Percentiles rank a stretch among this genome's conserved stretches.
These are phyloP conservation scores for Bubo blakistoni DNA, from an alignment of 2,113 vertebrate genomes.

Conservation along the genomic window DNA sequence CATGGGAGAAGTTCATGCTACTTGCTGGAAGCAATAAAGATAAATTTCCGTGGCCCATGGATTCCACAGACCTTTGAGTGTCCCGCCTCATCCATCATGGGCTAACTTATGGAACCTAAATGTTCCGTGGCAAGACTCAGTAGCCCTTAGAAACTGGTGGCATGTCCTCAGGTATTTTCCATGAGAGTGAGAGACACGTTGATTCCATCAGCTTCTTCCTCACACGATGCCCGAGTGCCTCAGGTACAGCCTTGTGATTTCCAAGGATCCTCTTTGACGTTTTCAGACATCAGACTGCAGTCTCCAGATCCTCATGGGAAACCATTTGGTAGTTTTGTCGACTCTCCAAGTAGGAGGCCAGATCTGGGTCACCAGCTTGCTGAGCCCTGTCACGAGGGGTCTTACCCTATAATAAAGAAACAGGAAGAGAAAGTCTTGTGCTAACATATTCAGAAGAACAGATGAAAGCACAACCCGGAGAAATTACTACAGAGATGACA, in stretches of 20 bases:
- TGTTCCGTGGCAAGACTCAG: conserved; percentile 43
- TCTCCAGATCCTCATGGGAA: conserved; percentile 90
- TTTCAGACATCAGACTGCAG: conserved; percentile 86
- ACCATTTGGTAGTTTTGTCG: conserved; percentile 74
- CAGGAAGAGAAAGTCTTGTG: not conserved
- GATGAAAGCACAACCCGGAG: not conserved
- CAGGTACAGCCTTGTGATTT: conserved; percentile 38
- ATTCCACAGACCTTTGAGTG: conserved; percentile 70
- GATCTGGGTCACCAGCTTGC: conserved; percentile 86
- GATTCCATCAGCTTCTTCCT: conserved; percentile 72
- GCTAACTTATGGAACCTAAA: conserved; percentile 58
- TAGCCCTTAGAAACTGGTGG: conserved; percentile 78
- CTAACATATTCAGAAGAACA: not conserved
- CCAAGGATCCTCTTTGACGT: not conserved
- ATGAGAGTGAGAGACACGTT: conserved; percentile 37
- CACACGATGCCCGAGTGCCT: not conserved
- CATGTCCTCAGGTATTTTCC: conserved; percentile 69
- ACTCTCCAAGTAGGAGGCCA: conserved; percentile 84
- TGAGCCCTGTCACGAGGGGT: conserved; percentile 87
- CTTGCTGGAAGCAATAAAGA: conserved; percentile 78
- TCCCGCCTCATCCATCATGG: conserved; percentile 61
- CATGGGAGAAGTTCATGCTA: conserved; percentile 78
- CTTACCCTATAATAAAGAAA: conserved; percentile 79
- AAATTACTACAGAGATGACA: not conserved
- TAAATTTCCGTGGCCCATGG: conserved; percentile 57